These are phyloP conservation scores for Tyto alba DNA, from an alignment of 2,113 vertebrate genomes.

Conservation along the genomic window DNA sequence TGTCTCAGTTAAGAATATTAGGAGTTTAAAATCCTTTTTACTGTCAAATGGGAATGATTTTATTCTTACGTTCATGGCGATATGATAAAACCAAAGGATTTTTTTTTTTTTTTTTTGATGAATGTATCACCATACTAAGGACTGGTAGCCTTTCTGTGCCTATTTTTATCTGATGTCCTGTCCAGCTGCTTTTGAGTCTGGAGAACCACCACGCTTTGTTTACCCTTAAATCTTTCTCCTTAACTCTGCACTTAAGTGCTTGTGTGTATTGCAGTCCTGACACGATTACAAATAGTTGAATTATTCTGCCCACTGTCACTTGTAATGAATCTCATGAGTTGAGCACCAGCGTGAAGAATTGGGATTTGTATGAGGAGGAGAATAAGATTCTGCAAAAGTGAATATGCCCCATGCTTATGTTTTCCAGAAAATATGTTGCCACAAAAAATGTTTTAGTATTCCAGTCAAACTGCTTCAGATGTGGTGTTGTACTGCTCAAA, in stretches of 20 bases:
- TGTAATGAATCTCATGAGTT: background rate
- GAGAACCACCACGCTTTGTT: background rate
- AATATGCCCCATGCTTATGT: background rate
- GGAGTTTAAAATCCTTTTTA: background rate
- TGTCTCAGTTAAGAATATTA: background rate
- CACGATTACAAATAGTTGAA: background rate
- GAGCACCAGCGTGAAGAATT: background rate
- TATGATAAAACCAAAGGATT: fast-evolving
- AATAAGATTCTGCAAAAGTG: background rate
- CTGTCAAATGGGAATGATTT: background rate
- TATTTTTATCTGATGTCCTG: background rate
- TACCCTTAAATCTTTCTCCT: background rate
- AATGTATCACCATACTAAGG: background rate
- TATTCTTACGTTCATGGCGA: background rate
- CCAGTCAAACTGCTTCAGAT: background rate
- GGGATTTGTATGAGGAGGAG: background rate
- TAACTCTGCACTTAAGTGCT: background rate
- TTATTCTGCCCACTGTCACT: background rate
- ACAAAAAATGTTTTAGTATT: background rate
- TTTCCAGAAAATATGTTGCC: background rate
- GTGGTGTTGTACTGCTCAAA: background rate
- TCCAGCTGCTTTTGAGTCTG: background rate
- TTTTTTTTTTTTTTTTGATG: too few species aligned
- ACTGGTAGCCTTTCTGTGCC: background rate
- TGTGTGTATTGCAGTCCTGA: background rate